These are phyloP conservation scores for Orthosia gothica DNA, from an alignment of 2,888 invertebrate species.

Conservation along the genomic window DNA sequence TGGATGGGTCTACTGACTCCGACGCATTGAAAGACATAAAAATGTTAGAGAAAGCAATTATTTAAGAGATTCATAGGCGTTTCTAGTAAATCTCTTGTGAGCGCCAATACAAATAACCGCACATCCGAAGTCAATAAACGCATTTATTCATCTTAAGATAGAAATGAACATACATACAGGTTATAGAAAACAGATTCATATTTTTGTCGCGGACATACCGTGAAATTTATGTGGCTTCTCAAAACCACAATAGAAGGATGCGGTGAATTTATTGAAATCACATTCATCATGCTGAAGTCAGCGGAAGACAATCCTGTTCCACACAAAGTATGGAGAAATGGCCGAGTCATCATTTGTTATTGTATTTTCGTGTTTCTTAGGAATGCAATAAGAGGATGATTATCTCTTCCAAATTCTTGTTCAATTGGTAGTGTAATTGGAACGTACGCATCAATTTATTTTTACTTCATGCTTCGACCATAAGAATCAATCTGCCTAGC, in stretches of 20 bases:
- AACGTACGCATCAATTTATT: constrained; percentile 25
- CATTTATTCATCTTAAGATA: constrained; percentile 35
- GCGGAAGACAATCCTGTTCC: constrained; percentile 51
- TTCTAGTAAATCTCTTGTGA: constrained; percentile 32
- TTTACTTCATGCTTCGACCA: constrained; percentile 1
- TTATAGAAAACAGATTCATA: constrained; percentile 68
- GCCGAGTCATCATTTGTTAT: constrained; percentile 53
- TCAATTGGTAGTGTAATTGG: constrained; percentile 23
- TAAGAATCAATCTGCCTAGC: too few relatives aligned
- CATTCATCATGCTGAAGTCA: constrained; percentile 70
- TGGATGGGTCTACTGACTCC: constrained; percentile 4
- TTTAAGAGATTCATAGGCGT: constrained; percentile 33
- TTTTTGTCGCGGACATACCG: constrained; percentile 73
- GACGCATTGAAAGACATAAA: constrained; percentile 31
- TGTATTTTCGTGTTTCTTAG: constrained; percentile 47
- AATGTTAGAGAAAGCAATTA: constrained; percentile 48
- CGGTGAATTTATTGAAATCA: constrained; percentile 80
- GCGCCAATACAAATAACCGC: constrained; percentile 44
- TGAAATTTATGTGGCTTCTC: constrained; percentile 75
- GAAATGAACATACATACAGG: constrained; percentile 47
- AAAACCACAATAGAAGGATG: constrained; percentile 80
- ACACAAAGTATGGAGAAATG: constrained; percentile 48
- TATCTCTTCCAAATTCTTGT: constrained; percentile 32
- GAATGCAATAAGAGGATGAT: constrained; percentile 59
- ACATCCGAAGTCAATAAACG: constrained; percentile 47